Conservation (phyloP, 2,888 invertebrate genomes). For the Drosophila mettleri region DNA sequence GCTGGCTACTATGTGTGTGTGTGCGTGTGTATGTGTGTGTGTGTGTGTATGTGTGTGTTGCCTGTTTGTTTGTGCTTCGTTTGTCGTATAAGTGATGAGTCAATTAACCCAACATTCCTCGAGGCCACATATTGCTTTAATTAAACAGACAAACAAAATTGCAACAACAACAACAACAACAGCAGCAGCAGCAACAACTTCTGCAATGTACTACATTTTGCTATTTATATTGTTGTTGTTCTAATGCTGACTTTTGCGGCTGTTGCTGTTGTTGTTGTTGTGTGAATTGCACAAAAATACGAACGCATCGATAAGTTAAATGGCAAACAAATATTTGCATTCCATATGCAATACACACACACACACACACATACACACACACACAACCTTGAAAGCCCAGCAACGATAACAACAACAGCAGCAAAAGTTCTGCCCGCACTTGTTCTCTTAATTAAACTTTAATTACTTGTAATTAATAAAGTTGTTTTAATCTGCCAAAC, state of each 20-base stretch:
- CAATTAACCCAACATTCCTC: conserved; percentile 83
- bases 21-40: conserved; percentile 4
- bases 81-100: conserved; percentile 83
- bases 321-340: conserved; percentile 68
- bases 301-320: conserved; percentile 59
- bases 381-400: conserved; percentile 65
- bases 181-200: conserved; percentile 17
- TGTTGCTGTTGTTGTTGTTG: conserved; percentile 27
- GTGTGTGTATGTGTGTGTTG: conserved; percentile 20
- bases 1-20: background rate
- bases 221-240: conserved; percentile 25
- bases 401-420: conserved; percentile 33
- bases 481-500: conserved; percentile 60
- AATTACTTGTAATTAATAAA: conserved; percentile 75
- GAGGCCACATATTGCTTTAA: conserved; percentile 83
- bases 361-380: conserved; percentile 28
- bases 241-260: conserved; percentile 17
- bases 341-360: conserved; percentile 36
- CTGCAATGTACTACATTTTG: conserved; percentile 60
- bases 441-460: conserved; percentile 72
- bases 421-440: conserved; percentile 26
- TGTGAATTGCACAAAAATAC: conserved; percentile 41
- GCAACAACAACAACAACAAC: conserved; percentile 31
- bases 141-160: conserved; percentile 76
- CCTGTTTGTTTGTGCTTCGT: conserved; percentile 69